Evolutionary conservation across 2,888 invertebrate species (phyloP), one percentile per base, ranked within the genome.

Genomic region (Drosophila putrida): DNA sequence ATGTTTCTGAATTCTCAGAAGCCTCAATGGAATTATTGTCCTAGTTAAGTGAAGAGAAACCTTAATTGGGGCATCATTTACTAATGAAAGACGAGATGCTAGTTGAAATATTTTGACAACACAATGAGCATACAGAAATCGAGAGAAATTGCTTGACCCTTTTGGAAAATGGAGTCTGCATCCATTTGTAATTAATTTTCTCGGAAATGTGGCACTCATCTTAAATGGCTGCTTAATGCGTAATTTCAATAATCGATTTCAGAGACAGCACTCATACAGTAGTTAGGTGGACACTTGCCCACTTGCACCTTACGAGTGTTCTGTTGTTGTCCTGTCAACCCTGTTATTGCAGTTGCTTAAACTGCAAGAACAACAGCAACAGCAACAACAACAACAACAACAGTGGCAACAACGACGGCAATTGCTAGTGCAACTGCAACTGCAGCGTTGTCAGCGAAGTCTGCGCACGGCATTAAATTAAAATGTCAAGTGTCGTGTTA

Each of bases 401-500:
- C n/a, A 20, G 59, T 44, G 59, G 25, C 35, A 38, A 10, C 50
- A 44, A 54, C 10, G 28, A 35, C n/a, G 27, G 15, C 11, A 39
- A 31, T n/a, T 13, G 15, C 11, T 31, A 31, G n/a, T 13, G 35
- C 44, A 10, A 36, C 33, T 57, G 36, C 35, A 25, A 46, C 57
- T 44, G 36, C 57, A 35, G 61, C 43, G 61, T 53, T 74, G 79
- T 69, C 76, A 70, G 72, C 54, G 63, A 68, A 44, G 63, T 59
- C 89, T 89, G 82, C 57, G 82, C 84, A 77, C 72, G 82, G 88
- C 83, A 89, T 89, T 83, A 83, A 83, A 83, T 83, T 83, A 89
- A 83, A 83, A 89, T 89, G 83, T 83, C 83, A 83, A 75, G 89
- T 88, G 88, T 89, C 83, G 83, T 83, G 83, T 87, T 89, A 84